Evolutionary conservation across 2,113 vertebrate species (phyloP).

Genomic region (Tonatia bakeri): DNA sequence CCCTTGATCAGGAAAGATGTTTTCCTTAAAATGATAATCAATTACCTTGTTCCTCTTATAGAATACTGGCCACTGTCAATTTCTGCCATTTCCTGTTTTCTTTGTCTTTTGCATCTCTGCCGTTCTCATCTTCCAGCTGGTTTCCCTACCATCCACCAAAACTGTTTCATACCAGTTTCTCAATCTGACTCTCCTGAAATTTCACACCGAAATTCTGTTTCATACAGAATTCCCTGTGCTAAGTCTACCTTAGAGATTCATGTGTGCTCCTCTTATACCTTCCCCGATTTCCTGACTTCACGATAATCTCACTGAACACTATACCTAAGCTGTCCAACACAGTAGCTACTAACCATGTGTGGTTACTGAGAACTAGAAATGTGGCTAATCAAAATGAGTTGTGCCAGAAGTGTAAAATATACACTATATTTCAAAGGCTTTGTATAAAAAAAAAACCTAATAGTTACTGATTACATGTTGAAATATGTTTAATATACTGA

Average conservation of each 20-base stretch:
- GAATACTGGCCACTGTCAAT: neutral
- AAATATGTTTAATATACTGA: slow-evolving; percentile 1
- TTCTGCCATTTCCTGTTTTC: slow-evolving; percentile 36
- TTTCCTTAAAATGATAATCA: slow-evolving; percentile 54
- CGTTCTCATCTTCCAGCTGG: neutral
- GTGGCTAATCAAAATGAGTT: neutral
- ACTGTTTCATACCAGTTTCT: neutral
- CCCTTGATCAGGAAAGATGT: neutral
- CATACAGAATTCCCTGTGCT: neutral
- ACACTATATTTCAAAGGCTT: neutral
- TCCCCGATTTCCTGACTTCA: neutral
- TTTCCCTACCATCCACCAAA: neutral
- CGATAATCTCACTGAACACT: neutral
- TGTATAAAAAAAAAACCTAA: slow-evolving; percentile 30
- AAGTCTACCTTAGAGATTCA: neutral
- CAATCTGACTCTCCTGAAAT: neutral
- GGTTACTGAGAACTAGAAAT: neutral
- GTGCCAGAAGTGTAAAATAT: neutral
- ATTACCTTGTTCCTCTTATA: slow-evolving; percentile 5
- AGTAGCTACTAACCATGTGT: neutral
- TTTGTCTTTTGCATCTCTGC: neutral
- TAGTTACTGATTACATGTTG: neutral
- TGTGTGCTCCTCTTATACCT: neutral
- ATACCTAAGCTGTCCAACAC: neutral
- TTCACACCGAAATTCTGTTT: slow-evolving; percentile 19